Conservation (phyloP, 2,888 invertebrate genomes). For the Steromphala cineraria region DNA sequence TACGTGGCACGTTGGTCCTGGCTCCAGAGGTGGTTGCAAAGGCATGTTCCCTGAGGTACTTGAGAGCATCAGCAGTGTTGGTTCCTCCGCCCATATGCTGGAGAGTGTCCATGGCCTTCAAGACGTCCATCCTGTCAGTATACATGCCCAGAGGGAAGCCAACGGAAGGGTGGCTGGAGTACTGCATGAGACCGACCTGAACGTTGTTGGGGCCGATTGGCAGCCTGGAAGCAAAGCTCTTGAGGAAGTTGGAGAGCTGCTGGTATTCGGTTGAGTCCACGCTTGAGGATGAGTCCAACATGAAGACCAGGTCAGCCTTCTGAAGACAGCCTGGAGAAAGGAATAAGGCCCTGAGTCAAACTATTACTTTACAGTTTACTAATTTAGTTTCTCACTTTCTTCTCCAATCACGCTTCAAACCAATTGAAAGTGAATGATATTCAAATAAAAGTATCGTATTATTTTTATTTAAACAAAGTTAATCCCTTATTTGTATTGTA, state of each 20-base stretch:
- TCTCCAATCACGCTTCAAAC: too few species aligned
- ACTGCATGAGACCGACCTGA: slow-evolving; percentile 59
- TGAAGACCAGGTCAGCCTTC: slow-evolving; percentile 58
- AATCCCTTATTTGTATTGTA: too few species aligned
- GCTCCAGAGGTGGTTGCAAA: slow-evolving; percentile 50
- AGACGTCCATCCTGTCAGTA: slow-evolving; percentile 43
- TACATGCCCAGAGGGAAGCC: slow-evolving; percentile 60
- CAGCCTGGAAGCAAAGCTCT: slow-evolving; percentile 47
- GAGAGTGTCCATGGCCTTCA: slow-evolving; percentile 56
- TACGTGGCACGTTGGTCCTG: slow-evolving; percentile 55
- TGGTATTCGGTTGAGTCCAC: slow-evolving; percentile 55
- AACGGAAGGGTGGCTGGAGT: slow-evolving; percentile 56
- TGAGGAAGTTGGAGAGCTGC: slow-evolving; percentile 59
- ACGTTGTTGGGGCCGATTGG: slow-evolving; percentile 48
- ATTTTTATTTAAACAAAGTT: too few species aligned
- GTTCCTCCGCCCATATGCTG: slow-evolving; percentile 65
- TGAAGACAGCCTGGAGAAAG: slow-evolving; percentile 46
- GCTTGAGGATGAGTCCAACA: slow-evolving; percentile 59
- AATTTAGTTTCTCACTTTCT: too few species aligned
- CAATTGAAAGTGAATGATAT: too few species aligned
- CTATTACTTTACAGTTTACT: not conserved
- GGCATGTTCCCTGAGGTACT: slow-evolving; percentile 49
- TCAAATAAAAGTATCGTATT: too few species aligned
- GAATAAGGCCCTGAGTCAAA: not conserved
- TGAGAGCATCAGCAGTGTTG: slow-evolving; percentile 66